Evolutionary conservation across 2,797 vertebrate species (phyloP), one percentile per base, ranked within the genome.

Genomic region (Cyclopterus lumpus): DNA sequence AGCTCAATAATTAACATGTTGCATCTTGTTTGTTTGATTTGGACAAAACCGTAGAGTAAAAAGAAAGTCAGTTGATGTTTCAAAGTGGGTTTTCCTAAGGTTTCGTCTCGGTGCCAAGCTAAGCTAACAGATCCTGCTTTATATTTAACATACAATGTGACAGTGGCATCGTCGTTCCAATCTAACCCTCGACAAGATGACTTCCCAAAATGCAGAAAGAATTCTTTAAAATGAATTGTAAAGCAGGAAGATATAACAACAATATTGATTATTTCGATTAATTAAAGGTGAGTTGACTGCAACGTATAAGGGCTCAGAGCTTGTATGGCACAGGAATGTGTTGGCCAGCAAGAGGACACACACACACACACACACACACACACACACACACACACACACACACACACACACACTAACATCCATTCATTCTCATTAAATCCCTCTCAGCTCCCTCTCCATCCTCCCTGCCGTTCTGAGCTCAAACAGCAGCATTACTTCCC

Each of bases 401-500:
- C 40, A 42, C 58, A 40, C 32, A 62, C 58, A 71, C 46, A 72
- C 38, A 40, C 53, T n/a, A n/a, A 42, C 67, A 62, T 75, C 68
- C 64, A 73, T 71, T 73, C 77, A 63, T 58, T 72, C 57, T 67
- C 72, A 82, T 77, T 51, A 79, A 81, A 77, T 85, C 73, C 80
- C 64, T 68, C 57, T 62, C 30, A 18, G 55, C 81, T 81, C 75
- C 74, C 75, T 78, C 64, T 82, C 64, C 49, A 77, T 67, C 81
- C 78, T 51, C 20, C 4, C 72, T 60, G 67, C 73, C 67, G 62
- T 68, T 48, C 74, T 15, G 6, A 75, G 82, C 86, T 86, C 80
- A 75, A 80, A 84, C 76, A 48, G 65, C 59, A 73, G 68, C 80
- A 53, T 83, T 86, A 83, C 88, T 87, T 92, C 80, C 84, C 82